Conservation (phyloP, 2,888 invertebrate species). For the Lasioglossum marginatum region DNA sequence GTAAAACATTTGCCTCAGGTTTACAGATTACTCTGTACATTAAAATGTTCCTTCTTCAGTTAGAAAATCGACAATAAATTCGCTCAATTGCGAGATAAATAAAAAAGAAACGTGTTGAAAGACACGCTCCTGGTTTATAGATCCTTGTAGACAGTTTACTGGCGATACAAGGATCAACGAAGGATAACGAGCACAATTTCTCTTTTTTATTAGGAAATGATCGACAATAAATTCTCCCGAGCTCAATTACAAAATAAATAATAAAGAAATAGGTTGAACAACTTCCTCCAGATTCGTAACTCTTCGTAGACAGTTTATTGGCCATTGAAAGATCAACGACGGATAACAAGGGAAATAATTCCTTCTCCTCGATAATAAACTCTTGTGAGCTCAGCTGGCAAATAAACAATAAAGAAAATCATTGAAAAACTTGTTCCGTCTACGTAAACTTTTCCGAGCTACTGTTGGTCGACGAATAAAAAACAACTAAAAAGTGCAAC, state of each 20-base stretch:
- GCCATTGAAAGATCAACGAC: background rate
- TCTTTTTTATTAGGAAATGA: background rate
- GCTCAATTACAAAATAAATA: background rate
- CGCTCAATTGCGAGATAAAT: background rate
- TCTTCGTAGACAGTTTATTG: background rate
- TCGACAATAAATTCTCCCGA: background rate
- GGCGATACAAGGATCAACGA: background rate
- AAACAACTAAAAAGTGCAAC: background rate
- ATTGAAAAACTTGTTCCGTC: no score
- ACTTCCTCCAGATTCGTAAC: background rate
- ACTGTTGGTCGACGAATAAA: background rate
- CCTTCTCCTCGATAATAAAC: background rate
- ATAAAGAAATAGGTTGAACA: no score
- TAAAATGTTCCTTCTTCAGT: background rate
- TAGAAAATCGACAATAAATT: background rate
- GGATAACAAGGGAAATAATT: background rate
- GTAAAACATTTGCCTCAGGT: background rate
- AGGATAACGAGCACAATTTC: background rate
- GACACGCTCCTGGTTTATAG: background rate
- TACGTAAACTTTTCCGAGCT: background rate
- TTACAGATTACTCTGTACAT: background rate
- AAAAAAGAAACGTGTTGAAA: background rate
- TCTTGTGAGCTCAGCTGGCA: background rate
- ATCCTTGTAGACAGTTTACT: background rate
- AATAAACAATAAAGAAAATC: background rate